Evolutionary conservation across 1,140 invertebrate species (phyloP).

Genomic region (Cotesia chilonis): DNA sequence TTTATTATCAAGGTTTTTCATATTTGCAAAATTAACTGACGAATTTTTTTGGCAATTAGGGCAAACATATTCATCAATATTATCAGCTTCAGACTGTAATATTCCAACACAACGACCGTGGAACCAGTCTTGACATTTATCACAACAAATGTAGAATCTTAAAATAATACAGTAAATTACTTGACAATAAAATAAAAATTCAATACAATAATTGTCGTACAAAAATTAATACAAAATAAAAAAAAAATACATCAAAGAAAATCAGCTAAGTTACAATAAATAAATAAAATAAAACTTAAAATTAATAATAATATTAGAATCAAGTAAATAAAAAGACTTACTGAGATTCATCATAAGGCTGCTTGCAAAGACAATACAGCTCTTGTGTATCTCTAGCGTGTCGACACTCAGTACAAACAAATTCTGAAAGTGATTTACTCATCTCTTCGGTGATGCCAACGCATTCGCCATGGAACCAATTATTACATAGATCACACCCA

Average conservation of each 20-base stretch:
- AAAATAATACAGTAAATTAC: slow-evolving; percentile 33
- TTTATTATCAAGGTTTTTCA: slow-evolving; percentile 82
- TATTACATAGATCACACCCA: slow-evolving; percentile 95
- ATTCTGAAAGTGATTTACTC: slow-evolving; percentile 89
- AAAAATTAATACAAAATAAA: background rate
- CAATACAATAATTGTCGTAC: background rate
- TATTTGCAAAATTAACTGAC: slow-evolving; percentile 87
- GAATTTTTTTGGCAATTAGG: slow-evolving; percentile 92
- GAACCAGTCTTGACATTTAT: slow-evolving; percentile 98
- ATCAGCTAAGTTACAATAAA: too few relatives aligned
- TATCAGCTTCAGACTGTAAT: slow-evolving; percentile 91
- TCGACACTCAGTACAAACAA: slow-evolving; percentile 87
- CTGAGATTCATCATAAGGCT: slow-evolving; percentile 97
- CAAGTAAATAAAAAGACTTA: slow-evolving; percentile 68
- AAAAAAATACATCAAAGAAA: background rate
- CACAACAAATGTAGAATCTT: slow-evolving; percentile 97
- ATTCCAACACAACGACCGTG: slow-evolving; percentile 97
- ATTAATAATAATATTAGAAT: background rate
- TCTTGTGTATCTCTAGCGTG: slow-evolving; percentile 88
- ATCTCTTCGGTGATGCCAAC: slow-evolving; percentile 93
- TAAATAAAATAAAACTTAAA: background rate
- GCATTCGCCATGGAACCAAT: slow-evolving; percentile 98
- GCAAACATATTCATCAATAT: slow-evolving; percentile 96
- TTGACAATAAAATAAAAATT: slow-evolving; percentile 19
- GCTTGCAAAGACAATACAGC: slow-evolving; percentile 93